Conservation (phyloP, 2,797 vertebrate genomes). For the Dryobates pubescens region DNA sequence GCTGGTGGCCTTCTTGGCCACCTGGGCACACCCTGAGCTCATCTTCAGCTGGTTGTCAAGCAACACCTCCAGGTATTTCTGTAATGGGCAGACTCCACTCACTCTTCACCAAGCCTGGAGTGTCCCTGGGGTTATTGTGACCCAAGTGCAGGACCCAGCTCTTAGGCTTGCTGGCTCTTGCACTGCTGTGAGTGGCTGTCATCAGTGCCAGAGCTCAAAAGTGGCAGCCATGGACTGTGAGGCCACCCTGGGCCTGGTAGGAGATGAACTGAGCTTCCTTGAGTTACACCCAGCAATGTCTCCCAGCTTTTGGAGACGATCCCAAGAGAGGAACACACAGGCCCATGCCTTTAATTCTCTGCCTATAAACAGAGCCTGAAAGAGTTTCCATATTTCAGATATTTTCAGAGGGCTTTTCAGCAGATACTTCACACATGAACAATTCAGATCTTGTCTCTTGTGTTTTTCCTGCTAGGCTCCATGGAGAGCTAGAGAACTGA, state of each 20-base stretch:
- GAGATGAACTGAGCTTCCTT: not conserved
- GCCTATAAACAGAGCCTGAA: not conserved
- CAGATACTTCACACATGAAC: not conserved
- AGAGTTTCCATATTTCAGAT: not conserved
- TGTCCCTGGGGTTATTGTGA: accelerated
- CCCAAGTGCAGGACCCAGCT: not conserved
- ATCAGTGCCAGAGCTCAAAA: not conserved
- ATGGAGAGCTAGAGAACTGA: not conserved
- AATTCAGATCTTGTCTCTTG: not conserved
- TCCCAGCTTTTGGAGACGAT: not conserved
- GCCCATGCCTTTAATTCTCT: not conserved
- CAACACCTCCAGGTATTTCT: too few relatives aligned
- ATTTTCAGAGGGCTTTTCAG: not conserved
- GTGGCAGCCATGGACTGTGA: not conserved
- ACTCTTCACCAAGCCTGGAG: not conserved
- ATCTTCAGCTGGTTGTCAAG: too few relatives aligned
- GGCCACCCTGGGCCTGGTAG: not conserved
- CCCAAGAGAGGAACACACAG: not conserved
- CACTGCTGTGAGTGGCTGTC: not conserved
- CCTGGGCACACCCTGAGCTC: not conserved
- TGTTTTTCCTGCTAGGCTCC: not conserved
- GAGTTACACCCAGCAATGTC: not conserved
- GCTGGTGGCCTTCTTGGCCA: not conserved
- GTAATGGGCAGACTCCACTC: too few relatives aligned
- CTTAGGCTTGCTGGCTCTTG: not conserved